Base-by-base conservation (phyloP, 2,797 vertebrate species). In the Tokudaia tokunoshimensis region DNA sequence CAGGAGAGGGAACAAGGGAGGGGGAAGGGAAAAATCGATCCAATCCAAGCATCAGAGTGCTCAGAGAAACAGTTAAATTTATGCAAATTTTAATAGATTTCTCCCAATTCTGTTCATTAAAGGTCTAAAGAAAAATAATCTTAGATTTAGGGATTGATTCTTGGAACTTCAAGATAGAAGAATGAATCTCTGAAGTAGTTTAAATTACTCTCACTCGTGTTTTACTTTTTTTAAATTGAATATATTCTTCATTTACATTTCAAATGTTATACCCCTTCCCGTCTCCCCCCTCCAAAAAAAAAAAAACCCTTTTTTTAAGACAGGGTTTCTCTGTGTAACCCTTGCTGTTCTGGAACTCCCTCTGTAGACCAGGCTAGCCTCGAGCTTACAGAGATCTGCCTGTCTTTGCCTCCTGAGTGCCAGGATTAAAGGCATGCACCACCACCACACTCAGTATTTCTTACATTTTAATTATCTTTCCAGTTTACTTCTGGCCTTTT, bases 131-230 rank as follows among this genome's bases (percentile, higher is more conserved):
- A 29, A 89, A 92, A 94, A 91, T 96, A 95, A 50, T 65, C 29
- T 92, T 84, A 80, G 29, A 94, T 83, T 96, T 87, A 59, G 55
- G 26, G 93, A 88, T 72, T 65, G 84, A 89, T 91, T 87, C 31
- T 57, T 80, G 31, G 92, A 94, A 95, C 31, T 88, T 82, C 19
- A 34, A 97, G 96, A 96, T 13, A 79, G 78, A 90, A 57, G 3
- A 82, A 61, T 22, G 72, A 91, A 47, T 90, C 52, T 96, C 95
- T 88, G 1, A 97, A 96, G 91, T 59, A n/a, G n/a, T 5, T 82
- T 12, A 88, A 83, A n/a, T 20, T 26, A 88, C 3, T 41, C 3
- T n/a, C 14, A 6, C 47, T 55, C 87, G 52, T 3, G 94, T 89
- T 81, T 50, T 1, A 95, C 79, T 76, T 76, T 76, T 80, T 22